Evolutionary conservation across 2,888 invertebrate genomes (phyloP), one percentile per base, ranked within the genome.

Genomic region (Atrina japonica): DNA sequence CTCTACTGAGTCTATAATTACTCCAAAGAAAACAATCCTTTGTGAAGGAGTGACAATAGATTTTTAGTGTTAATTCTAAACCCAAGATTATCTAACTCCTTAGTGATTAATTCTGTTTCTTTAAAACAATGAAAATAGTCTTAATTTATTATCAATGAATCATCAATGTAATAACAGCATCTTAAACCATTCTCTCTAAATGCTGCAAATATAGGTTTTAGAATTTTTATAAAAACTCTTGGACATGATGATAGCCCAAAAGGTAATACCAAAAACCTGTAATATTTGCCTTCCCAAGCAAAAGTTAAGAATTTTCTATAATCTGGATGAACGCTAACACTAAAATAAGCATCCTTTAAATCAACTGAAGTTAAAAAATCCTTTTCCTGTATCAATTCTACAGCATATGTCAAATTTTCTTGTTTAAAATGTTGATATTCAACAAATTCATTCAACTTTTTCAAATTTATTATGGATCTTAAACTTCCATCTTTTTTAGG

Each of bases 141-240:
- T 35, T 65, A 35, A 65, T 75, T 65, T 66, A 72, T 75, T 41
- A 73, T 67, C 1, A 77, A 23, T n/a, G 72, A 75, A 67, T 80
- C 76, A 71, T 77, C 76, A 53, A 76, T 72, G 23, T 72, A 77
- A 59, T 70, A 69, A 30, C 61, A 55, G 56, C 59, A 53, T 14
- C 65, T 59, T 18, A 71, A 45, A 9, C 69, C 66, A n/a, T 52
- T 50, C 30, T 63, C 47, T 30, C 67, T 30, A 43, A 76, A 64
- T 25, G 43, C 45, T 16, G 63, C 47, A 74, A 64, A 74, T 11
- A 76, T 40, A 18, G 76, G 71, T 29, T 76, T 69, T 14, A 73
- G 40, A 35, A 70, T 53, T 66, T 73, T 71, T 18, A 66, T 76
- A 55, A 68, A 76, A 25, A 71, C 21, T 23, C 53, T 29, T 14